Evolutionary conservation across 1,140 invertebrate genomes (phyloP), one percentile per base, ranked within the genome.

Genomic region (Dryas iulia): DNA sequence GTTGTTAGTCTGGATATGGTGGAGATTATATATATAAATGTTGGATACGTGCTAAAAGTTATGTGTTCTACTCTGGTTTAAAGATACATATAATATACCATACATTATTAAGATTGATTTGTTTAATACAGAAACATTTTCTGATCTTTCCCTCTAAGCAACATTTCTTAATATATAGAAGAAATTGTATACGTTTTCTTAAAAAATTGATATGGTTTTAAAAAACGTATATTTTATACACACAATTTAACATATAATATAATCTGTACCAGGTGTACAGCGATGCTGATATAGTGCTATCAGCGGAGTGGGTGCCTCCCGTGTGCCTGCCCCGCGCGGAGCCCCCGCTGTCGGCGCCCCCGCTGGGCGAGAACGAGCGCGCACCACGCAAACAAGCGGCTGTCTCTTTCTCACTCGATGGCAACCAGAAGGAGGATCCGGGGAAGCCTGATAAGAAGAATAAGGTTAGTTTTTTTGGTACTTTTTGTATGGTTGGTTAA

Each of bases 271-370:
- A 94, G 82, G 93, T 94, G 68, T 97, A 96, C 87, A 96, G 96
- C 70, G 96, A 97, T 87, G 96, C 96, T 53, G 96, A 97, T 85
- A 96, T 97, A 78, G 95, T 97, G 47, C 92, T 97, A 72, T 96
- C 95, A 18, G 95, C 95, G 52, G 96, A 96, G 69, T 97, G 96
- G 95, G 95, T 97, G 57, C 96, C 96, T 66, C 96, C 96, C 10
- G 94, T 96, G 69, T 95, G 95, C 62, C 94, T 96, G 74, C 94
- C 94, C 54, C 94, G 95, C 39, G 93, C 94, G 12, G 91, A 92
- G 63, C 84, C 91, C 26, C 91, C 91, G 21, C 84, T 92, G 4
- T 92, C 91, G 0, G 91, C 91, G 30, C 91, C 91, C 28, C 91
- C 91, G 14, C 83, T 89, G 0, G 71, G 91, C 75, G 79, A 83